These are phyloP conservation scores for Lanius collurio DNA, from an alignment of 2,113 vertebrate species.

Conservation along the genomic window DNA sequence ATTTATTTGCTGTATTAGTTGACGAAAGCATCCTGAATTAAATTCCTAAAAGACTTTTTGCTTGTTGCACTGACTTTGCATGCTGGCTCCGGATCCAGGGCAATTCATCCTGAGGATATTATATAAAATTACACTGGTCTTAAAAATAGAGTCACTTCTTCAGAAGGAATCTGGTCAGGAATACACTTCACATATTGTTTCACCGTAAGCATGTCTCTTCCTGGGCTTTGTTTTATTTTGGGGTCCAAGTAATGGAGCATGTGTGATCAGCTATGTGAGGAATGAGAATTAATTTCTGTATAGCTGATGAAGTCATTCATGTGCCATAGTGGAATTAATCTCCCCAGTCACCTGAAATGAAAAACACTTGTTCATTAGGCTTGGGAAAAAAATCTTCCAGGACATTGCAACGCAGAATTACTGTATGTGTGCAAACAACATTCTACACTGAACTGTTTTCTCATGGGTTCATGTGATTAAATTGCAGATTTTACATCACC, in stretches of 20 bases:
- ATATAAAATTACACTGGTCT: not conserved
- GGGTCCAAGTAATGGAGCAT: not conserved
- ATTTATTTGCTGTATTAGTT: not conserved
- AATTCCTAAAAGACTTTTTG: not conserved
- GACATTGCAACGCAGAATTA: not conserved
- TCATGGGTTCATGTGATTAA: not conserved
- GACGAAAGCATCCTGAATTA: not conserved
- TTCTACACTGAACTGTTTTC: not conserved
- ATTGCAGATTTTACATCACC: not conserved
- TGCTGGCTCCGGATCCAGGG: not conserved
- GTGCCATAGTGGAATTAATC: slow-evolving; percentile 48
- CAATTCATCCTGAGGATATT: not conserved
- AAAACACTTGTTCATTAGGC: slow-evolving; percentile 48
- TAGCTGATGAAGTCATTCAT: slow-evolving; percentile 29
- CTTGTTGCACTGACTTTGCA: not conserved
- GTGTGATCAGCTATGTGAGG: not conserved
- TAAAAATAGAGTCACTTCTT: not conserved
- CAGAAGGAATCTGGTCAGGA: not conserved
- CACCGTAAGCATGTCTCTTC: not conserved
- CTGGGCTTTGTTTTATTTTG: not conserved
- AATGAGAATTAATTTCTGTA: slow-evolving; percentile 53
- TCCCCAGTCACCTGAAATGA: slow-evolving; percentile 46
- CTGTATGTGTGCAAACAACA: not conserved
- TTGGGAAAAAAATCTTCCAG: slow-evolving; percentile 6
- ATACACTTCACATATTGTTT: not conserved